Base-by-base conservation (phyloP, 1,140 invertebrate genomes). In the Trachymyrmex septentrionalis region DNA sequence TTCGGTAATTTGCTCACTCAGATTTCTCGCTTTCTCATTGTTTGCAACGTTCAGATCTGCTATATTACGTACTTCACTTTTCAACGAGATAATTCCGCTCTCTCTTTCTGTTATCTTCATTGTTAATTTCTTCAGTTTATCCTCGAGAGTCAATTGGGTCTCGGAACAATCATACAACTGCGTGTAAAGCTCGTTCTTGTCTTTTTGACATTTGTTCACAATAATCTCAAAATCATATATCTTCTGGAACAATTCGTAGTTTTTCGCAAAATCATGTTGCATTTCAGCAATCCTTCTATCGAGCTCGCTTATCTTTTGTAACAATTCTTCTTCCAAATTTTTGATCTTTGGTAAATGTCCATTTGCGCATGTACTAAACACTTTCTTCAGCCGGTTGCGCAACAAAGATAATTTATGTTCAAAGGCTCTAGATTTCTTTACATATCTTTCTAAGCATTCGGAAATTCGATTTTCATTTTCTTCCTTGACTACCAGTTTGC, bases 341-440 rank as follows among this genome's bases (percentile, higher is more conserved):
- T 91, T 86, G 34, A 95, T 92, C 77, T 88, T 91, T 0, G 89
- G 55, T 0, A 92, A 38, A 21, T 93, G 91, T 16, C 92, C 90
- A 0, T 86, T 87, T 7, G 64, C 82, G 30, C 89, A 93, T 75
- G 82, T 87, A 2, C 61, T 24, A 3, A 77, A 85, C 24, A 44
- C 85, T 66, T 91, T 75, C 14, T 93, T 90, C 16, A 93, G 59
- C 24, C 92, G 50, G 0, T 67, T 53, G n/a, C 88, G 87, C 14
- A 86, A 67, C 48, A 44, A 59, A 5, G 87, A 91, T 27, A 94
- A 76, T 57, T 92, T 85, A 59, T 80, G 89, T 61, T 92, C 90
- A 0, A 94, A 61, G 6, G 30, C 69, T 21, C 63, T 59, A 12
- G 76, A 91, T 55, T 92, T 92, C 38, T 92, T 66, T 30, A 88